Base-by-base conservation (phyloP, 2,113 vertebrate genomes). In the Festucalex cinctus region DNA sequence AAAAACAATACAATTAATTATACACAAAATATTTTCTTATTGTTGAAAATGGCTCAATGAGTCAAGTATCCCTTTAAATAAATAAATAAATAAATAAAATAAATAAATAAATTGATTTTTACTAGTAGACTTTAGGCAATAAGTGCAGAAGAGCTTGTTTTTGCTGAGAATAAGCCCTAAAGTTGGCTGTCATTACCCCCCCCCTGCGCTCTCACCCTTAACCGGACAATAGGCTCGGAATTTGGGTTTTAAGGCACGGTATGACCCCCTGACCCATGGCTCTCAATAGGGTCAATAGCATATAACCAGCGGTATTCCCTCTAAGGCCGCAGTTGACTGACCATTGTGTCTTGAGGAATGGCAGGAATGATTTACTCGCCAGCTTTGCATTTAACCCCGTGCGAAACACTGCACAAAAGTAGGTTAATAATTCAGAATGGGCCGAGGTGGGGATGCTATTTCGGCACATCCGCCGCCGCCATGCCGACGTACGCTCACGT, bases 281-380 rank as follows among this genome's bases (percentile, higher is more conserved):
- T 91, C 93, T 95, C 93, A 95, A 94, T 95, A 92, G 94, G 92
- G 92, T 92, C 95, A 95, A 96, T 93, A 93, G 94, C 94, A 94
- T 92, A 93, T 94, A 95, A 95, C 95, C 95, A 95, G 94, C 94
- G 94, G 95, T 92, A 93, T 94, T 94, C 92, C 94, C 94, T 94
- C 91, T 93, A 94, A 93, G 93, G 89, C 90, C 65, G 78, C 88
- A 89, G 81, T 82, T 76, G 92, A 88, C 92, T 90, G 81, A 72
- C 80, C 78, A 79, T 86, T 88, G 89, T 82, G 73, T 83, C 68
- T 43, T 71, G 70, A 70, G 79, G 75, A 80, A 66, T 74, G 77
- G 74, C 79, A 87, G 83, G 77, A 81, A 85, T 79, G 63, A 79
- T 80, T 83, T 66, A 79, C 74, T 76, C 76, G 65, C 19, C 68